Evolutionary conservation across 2,888 invertebrate species (phyloP).

Genomic region (Mystacides longicornis): DNA sequence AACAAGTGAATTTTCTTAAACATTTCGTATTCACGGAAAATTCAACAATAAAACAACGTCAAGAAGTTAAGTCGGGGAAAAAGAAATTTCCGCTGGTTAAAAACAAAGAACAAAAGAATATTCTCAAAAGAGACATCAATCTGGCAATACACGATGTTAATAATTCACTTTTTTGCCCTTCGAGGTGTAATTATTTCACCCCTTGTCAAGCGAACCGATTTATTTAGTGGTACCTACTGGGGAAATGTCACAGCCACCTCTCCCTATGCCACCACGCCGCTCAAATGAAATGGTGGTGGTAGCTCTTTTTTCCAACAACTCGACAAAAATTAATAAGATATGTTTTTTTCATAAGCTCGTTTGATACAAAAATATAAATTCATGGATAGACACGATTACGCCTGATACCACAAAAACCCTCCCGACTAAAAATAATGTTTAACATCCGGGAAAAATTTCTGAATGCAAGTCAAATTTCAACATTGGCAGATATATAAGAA

Average conservation of each 20-base stretch:
- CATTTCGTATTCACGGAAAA: background rate
- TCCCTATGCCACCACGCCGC: background rate
- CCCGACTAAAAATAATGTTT: too few relatives aligned
- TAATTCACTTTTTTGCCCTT: conserved; percentile 1
- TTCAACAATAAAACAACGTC: conserved; percentile 1
- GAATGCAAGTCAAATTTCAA: too few relatives aligned
- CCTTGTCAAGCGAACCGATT: conserved; percentile 2
- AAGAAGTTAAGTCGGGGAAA: conserved; percentile 1
- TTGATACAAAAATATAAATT: too few relatives aligned
- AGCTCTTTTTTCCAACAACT: too few relatives aligned
- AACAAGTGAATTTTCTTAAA: background rate
- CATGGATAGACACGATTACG: too few relatives aligned
- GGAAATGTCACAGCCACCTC: background rate
- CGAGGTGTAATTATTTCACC: conserved; percentile 2
- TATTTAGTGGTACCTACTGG: conserved; percentile 1
- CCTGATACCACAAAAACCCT: too few relatives aligned
- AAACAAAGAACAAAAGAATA: conserved; percentile 1
- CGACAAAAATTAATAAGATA: too few relatives aligned
- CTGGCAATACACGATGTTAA: background rate
- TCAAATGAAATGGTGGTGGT: background rate
- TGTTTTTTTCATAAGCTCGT: too few relatives aligned
- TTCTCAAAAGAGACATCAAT: conserved; percentile 2
- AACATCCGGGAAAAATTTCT: too few relatives aligned
- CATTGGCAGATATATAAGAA: too few relatives aligned
- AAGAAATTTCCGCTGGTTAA: conserved; percentile 1